These are phyloP conservation scores for Thermophis baileyi DNA, from an alignment of 2,113 vertebrate species.

Conservation along the genomic window DNA sequence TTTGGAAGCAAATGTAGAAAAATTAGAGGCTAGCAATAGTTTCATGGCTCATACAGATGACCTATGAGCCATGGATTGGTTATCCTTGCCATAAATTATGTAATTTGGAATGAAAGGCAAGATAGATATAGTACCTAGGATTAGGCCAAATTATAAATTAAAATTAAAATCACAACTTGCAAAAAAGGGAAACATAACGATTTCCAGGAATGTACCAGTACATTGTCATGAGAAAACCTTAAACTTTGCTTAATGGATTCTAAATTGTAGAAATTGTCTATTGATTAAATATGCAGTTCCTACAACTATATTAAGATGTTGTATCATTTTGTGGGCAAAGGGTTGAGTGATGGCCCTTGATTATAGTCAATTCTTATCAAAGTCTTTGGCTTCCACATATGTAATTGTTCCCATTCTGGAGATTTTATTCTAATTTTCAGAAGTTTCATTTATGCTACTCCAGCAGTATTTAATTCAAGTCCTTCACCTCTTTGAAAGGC, in stretches of 20 bases:
- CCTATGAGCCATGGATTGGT: neutral
- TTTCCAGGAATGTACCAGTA: neutral
- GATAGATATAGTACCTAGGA: neutral
- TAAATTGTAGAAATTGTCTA: neutral
- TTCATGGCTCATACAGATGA: neutral
- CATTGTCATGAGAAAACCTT: neutral
- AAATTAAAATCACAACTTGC: neutral
- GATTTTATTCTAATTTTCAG: slow-evolving; percentile 13
- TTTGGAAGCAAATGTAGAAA: neutral
- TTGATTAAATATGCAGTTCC: neutral
- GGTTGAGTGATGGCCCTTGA: neutral
- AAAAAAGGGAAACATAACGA: neutral
- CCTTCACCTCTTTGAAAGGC: slow-evolving; percentile 9
- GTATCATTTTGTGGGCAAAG: neutral
- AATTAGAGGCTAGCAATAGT: neutral
- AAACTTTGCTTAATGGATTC: neutral
- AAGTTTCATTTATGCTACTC: slow-evolving; percentile 7
- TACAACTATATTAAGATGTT: neutral
- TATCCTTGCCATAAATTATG: neutral
- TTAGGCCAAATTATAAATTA: neutral
- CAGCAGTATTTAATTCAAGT: neutral
- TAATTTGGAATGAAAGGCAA: neutral
- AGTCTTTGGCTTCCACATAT: neutral
- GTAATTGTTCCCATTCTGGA: neutral
- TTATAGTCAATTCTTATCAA: neutral